These are phyloP conservation scores for Boulengeromyrus knoepffleri DNA, from an alignment of 2,113 vertebrate genomes.

Conservation along the genomic window DNA sequence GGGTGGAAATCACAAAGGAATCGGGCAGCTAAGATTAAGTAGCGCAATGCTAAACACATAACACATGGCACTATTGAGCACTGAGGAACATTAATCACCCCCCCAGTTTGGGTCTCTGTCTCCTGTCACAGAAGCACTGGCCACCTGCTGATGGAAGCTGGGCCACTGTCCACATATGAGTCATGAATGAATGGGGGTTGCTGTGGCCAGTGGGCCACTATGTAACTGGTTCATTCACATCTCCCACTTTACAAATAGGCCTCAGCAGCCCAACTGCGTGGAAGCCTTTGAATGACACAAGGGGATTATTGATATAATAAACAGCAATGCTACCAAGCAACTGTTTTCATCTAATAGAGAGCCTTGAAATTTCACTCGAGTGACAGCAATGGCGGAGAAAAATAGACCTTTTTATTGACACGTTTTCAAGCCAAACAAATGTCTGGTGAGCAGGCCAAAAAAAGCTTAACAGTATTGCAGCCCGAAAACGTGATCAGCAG, in stretches of 20 bases:
- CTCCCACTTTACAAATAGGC: neutral
- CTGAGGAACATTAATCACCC: neutral
- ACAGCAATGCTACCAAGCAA: neutral
- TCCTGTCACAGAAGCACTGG: neutral
- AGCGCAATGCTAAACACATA: neutral
- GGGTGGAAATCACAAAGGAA: neutral
- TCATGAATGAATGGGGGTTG: neutral
- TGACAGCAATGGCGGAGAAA: neutral
- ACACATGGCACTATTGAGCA: neutral
- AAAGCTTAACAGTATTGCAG: neutral
- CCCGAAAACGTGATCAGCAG: neutral
- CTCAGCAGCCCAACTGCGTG: neutral
- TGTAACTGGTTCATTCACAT: neutral
- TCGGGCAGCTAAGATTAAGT: neutral
- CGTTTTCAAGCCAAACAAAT: conserved; percentile 6
- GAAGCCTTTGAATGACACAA: neutral
- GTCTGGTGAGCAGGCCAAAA: neutral
- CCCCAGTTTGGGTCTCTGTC: neutral
- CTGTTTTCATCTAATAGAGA: neutral
- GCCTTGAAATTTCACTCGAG: neutral
- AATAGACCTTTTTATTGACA: neutral
- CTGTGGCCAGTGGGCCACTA: neutral
- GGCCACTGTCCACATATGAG: neutral
- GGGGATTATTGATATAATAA: conserved; percentile 3
- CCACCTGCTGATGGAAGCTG: conserved; percentile 4